Evolutionary conservation across 2,888 invertebrate species (phyloP), one percentile per base, ranked within the genome.

Genomic region (Drosophila acutilabella): DNA sequence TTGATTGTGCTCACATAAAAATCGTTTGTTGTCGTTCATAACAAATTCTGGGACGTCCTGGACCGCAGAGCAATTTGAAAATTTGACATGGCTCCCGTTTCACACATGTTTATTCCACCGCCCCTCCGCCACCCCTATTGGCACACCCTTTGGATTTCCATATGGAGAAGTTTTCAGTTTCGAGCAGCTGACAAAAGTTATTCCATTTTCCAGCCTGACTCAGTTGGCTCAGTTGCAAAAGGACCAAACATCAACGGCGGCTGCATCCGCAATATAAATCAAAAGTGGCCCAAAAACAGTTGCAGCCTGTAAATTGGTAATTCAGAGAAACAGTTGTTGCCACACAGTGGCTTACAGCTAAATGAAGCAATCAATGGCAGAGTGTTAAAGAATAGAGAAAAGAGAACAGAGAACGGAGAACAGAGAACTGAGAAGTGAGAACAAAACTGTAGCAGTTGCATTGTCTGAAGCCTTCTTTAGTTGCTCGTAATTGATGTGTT

Each of bases 251-350:
- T 87, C 53, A 51, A 60, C 59, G 56, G 62, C 79, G 79, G 74
- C 74, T 78, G 68, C 74, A 91, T 90, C 90, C 91, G 90, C 90
- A 91, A 83, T 88, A 90, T 90, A 91, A 90, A 90, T 91, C 90
- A 90, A 73, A 73, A 41, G 44, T 45, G 42, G 56, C 47, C 57
- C 59, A 41, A 60, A 30, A 30, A n/a, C 42, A 51, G 45, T 54
- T 58, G 56, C 40, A 74, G 71, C 76, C 65, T 74, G 71, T 76
- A 10, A 23, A 30, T 33, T 14, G 4, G 68, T 44, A 23, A 14
- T 52, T 40, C 60, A 61, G 40, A 48, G 60, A 57, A 64, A 5
- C 48, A 36, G 42, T 53, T 41, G 33, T 45, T 56, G 53, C 48
- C 57, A 61, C 61, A 61, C 61, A 59, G 74, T 67, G 54, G 58